phyloP scores from a whole-genome alignment of 2,888 invertebrate genomes.

The Strigamia maritima region DNA sequence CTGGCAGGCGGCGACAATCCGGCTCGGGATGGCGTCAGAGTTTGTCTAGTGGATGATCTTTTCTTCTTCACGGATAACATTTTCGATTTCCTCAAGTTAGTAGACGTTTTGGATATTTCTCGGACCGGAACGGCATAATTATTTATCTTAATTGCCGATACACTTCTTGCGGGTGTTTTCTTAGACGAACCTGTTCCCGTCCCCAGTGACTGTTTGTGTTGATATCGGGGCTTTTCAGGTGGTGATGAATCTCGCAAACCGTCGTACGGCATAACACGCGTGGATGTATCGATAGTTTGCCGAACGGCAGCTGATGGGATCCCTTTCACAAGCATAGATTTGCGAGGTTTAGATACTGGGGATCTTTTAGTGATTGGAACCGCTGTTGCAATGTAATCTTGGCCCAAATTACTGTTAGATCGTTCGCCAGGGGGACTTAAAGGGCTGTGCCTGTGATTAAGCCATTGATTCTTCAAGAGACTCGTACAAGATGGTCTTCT shows the following conservation, averaged over 20 bases:
- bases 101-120: constrained; percentile 8
- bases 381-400: neutral
- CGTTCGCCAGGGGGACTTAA: neutral
- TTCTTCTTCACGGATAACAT: neutral
- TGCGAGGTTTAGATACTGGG: neutral
- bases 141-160: neutral
- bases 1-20: neutral
- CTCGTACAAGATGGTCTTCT: constrained; percentile 24
- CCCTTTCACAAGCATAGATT: neutral
- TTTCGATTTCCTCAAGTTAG: neutral
- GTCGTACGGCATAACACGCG: neutral
- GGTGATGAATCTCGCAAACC: neutral
- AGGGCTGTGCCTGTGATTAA: constrained; percentile 15
- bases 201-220: neutral
- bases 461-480: constrained; percentile 29
- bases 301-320: neutral
- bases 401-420: neutral
- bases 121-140: neutral
- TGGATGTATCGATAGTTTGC: neutral
- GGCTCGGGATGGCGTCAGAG: neutral
- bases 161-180: neutral
- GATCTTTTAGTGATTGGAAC: neutral
- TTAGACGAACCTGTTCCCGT: neutral
- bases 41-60: neutral
- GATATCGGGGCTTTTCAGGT: neutral